Evolutionary conservation across 2,888 invertebrate genomes (phyloP).

Genomic region (Thecocarcelia acutangulata): DNA sequence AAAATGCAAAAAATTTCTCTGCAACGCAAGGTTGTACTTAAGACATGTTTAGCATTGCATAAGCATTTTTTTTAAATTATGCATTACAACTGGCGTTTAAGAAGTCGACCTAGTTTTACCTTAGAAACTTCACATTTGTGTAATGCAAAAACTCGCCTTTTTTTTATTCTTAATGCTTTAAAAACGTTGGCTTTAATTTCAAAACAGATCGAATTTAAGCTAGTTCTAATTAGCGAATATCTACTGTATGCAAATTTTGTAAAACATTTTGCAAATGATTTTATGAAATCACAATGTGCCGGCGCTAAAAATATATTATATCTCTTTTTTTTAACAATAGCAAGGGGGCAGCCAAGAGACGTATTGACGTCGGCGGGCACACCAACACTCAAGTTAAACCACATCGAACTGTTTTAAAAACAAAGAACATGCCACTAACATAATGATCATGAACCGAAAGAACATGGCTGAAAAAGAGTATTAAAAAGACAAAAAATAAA

Average conservation of each 20-base stretch:
- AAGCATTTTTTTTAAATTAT: no score
- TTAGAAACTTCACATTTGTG: no score
- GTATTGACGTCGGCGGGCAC: conserved; percentile 7
- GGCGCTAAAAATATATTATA: conserved; percentile 39
- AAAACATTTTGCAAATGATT: conserved; percentile 26
- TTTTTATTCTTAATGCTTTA: no score
- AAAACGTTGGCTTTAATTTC: no score
- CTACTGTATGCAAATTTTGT: background rate
- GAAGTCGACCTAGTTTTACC: no score
- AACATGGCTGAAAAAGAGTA: conserved; percentile 57
- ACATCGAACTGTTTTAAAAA: conserved; percentile 11
- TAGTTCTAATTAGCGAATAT: no score
- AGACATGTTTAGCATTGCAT: no score
- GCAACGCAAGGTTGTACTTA: no score
- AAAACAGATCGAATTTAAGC: no score
- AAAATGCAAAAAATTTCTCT: no score
- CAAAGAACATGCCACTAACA: conserved; percentile 40
- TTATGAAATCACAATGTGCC: conserved; percentile 27
- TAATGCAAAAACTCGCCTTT: no score
- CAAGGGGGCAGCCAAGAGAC: conserved; percentile 4
- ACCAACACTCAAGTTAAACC: conserved; percentile 31
- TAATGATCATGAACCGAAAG: conserved; percentile 62
- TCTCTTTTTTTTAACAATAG: background rate
- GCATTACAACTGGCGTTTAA: no score
- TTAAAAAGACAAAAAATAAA: conserved; percentile 36